Evolutionary conservation across 2,113 vertebrate species (phyloP).

Genomic region (Panurus biarmicus): DNA sequence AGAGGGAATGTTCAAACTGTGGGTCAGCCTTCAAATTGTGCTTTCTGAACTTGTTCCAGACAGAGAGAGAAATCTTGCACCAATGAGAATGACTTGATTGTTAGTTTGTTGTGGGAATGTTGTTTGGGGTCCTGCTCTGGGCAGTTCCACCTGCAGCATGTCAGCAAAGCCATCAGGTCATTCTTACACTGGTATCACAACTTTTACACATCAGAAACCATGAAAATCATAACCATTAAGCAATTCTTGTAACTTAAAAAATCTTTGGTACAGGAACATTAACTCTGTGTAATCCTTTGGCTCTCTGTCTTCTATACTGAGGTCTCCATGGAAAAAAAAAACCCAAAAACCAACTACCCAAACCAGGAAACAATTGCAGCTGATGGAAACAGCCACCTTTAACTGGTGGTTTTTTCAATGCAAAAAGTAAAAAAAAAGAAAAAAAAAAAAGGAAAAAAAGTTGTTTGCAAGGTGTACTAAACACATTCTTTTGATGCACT

Average conservation of each 20-base stretch:
- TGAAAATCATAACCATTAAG: neutral
- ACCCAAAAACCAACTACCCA: neutral
- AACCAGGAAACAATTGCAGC: neutral
- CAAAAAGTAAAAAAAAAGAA: neutral
- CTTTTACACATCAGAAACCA: neutral
- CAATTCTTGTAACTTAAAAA: neutral
- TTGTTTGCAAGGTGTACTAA: neutral
- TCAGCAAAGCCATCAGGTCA: neutral
- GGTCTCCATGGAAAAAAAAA: neutral
- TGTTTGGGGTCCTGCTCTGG: neutral
- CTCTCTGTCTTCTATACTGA: neutral
- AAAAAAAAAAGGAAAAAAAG: neutral
- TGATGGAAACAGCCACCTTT: neutral
- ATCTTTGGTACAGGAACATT: neutral
- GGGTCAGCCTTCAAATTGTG: neutral
- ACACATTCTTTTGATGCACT: neutral
- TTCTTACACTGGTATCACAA: neutral
- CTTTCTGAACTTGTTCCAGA: neutral
- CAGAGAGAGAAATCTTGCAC: neutral
- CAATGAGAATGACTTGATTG: fast-evolving
- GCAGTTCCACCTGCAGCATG: neutral
- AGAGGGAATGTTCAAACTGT: neutral
- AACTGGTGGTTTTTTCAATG: neutral
- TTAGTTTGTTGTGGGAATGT: neutral
- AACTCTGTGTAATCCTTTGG: neutral